Evolutionary conservation across 2,113 vertebrate genomes (phyloP).

Genomic region (Silurus asotus): DNA sequence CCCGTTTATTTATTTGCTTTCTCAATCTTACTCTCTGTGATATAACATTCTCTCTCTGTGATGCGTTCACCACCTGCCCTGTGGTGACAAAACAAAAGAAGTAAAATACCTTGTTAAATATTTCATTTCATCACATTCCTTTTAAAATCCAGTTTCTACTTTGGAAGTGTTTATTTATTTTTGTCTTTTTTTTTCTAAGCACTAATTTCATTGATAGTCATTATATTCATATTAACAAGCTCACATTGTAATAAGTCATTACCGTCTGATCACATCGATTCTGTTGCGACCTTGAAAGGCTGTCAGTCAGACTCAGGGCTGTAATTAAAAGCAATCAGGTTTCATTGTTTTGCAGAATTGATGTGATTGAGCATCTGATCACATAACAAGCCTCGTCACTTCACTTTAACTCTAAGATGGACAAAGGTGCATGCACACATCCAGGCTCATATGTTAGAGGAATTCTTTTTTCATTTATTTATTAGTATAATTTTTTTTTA

Average conservation of each 20-base stretch:
- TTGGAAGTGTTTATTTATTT: neutral
- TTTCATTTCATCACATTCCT: no score
- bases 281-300: constrained; percentile 41
- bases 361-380: constrained; percentile 44
- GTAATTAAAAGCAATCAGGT: constrained; percentile 58
- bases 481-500: neutral
- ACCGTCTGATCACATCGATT: constrained; percentile 34
- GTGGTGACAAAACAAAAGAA: neutral
- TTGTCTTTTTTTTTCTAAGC: neutral
- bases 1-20: constrained; percentile 33
- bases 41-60: constrained; percentile 3
- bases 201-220: neutral
- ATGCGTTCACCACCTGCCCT: neutral
- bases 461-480: neutral
- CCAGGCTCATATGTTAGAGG: neutral
- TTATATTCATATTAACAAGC: no score
- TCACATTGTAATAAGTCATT: constrained; percentile 17
- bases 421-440: neutral
- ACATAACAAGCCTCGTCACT: constrained; percentile 42
- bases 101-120: neutral
- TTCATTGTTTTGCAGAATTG: constrained; percentile 45
- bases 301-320: constrained; percentile 50
- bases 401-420: constrained; percentile 30
- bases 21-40: neutral
- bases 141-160: neutral